These are phyloP conservation scores for Diabrotica virgifera DNA, from an alignment of 1,140 invertebrate species.

Conservation along the genomic window DNA sequence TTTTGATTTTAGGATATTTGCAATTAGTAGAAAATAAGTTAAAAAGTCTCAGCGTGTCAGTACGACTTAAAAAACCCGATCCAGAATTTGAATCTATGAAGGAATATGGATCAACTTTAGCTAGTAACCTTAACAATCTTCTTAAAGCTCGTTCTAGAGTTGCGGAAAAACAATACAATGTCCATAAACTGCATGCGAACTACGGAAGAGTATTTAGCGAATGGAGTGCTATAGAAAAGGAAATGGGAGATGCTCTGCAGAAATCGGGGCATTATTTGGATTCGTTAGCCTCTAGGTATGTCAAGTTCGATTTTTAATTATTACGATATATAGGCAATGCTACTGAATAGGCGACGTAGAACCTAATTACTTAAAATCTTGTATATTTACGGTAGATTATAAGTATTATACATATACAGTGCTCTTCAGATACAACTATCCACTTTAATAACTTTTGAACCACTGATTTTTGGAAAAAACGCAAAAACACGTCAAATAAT, in stretches of 20 bases:
- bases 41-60: slow-evolving; percentile 70
- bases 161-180: slow-evolving; percentile 71
- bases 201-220: slow-evolving; percentile 82
- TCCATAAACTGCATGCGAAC: slow-evolving; percentile 79
- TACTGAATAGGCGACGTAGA: too few species aligned
- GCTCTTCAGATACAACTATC: too few species aligned
- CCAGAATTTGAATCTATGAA: slow-evolving; percentile 73
- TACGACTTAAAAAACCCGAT: slow-evolving; percentile 70
- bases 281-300: slow-evolving; percentile 63
- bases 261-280: slow-evolving; percentile 67
- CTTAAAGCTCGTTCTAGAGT: slow-evolving; percentile 62
- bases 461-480: too few species aligned
- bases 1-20: slow-evolving; percentile 57
- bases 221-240: slow-evolving; percentile 81
- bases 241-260: slow-evolving; percentile 78
- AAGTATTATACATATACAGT: too few species aligned
- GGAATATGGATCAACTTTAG: slow-evolving; percentile 71
- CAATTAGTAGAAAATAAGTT: slow-evolving; percentile 74
- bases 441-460: too few species aligned
- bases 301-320: too few species aligned
- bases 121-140: slow-evolving; percentile 60
- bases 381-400: too few species aligned
- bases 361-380: too few species aligned
- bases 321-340: too few species aligned
- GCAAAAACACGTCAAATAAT: too few species aligned